Conservation (phyloP, 2,797 vertebrate genomes). For the Rhabdophis nuchalis region DNA sequence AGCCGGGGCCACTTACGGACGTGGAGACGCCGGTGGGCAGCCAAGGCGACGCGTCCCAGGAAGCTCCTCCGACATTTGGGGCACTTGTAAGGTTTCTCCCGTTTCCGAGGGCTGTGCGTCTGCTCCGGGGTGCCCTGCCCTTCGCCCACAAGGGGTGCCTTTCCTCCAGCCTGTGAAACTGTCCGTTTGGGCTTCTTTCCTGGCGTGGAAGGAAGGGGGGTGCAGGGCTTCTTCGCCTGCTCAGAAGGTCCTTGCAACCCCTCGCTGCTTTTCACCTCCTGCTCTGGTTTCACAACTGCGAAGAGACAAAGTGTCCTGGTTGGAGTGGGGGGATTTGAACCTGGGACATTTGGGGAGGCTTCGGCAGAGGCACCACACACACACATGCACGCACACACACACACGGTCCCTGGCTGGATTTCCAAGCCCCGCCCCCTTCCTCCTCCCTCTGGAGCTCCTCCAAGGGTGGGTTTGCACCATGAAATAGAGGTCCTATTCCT, state of each 20-base stretch:
- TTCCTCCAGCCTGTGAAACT: neutral
- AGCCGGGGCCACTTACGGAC: slow-evolving; percentile 56
- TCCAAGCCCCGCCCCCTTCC: no score
- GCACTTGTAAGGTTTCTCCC: slow-evolving; percentile 61
- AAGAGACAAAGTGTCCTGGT: neutral
- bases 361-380: no score
- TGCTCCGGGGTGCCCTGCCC: slow-evolving; percentile 36
- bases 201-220: neutral
- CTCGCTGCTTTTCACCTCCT: rapidly evolving
- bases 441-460: neutral
- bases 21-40: slow-evolving; percentile 56
- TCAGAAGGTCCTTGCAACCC: rapidly evolving
- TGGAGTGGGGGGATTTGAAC: neutral
- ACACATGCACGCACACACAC: no score
- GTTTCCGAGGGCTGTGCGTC: slow-evolving; percentile 45
- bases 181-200: neutral
- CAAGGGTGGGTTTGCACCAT: neutral
- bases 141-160: no score
- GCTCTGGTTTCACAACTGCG: neutral
- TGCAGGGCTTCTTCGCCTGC: neutral
- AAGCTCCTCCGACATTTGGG: slow-evolving; percentile 67
- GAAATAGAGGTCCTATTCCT: neutral
- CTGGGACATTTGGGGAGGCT: neutral
- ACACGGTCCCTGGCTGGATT: no score
- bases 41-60: slow-evolving; percentile 39